Conservation (phyloP, 2,888 invertebrate genomes). For the Tenthredo distinguenda region DNA sequence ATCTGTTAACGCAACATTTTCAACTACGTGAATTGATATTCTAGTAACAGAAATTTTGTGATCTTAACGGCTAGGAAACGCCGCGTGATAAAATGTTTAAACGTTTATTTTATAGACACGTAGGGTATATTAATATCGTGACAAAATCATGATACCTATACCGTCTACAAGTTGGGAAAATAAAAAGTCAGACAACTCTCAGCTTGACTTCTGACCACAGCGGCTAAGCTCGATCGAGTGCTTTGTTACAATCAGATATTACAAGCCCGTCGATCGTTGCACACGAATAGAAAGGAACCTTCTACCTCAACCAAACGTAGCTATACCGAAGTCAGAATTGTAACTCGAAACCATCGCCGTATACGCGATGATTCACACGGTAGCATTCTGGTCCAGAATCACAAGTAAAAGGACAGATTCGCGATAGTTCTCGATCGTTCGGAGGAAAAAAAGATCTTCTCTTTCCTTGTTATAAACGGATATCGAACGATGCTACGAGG, state of each 20-base stretch:
- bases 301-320: not conserved
- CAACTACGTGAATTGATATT: not conserved
- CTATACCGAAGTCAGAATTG: not conserved
- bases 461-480: not conserved
- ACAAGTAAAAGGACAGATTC: not conserved
- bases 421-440: not conserved
- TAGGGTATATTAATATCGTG: constrained; percentile 12
- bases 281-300: constrained; percentile 31
- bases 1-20: constrained; percentile 12
- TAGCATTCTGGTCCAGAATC: constrained; percentile 14
- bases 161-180: not conserved
- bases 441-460: not conserved
- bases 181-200: not conserved
- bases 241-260: constrained; percentile 40
- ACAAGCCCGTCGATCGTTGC: constrained; percentile 20
- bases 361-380: constrained; percentile 5
- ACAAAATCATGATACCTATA: constrained; percentile 8
- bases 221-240: constrained; percentile 25
- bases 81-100: constrained; percentile 23
- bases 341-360: constrained; percentile 8
- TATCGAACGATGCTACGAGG: constrained; percentile 1
- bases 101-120: constrained; percentile 32
- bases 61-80: not conserved
- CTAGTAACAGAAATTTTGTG: not conserved
- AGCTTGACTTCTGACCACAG: constrained; percentile 18